phyloP scores from a whole-genome alignment of 2,888 invertebrate genomes.

The Tipula vernalis region DNA sequence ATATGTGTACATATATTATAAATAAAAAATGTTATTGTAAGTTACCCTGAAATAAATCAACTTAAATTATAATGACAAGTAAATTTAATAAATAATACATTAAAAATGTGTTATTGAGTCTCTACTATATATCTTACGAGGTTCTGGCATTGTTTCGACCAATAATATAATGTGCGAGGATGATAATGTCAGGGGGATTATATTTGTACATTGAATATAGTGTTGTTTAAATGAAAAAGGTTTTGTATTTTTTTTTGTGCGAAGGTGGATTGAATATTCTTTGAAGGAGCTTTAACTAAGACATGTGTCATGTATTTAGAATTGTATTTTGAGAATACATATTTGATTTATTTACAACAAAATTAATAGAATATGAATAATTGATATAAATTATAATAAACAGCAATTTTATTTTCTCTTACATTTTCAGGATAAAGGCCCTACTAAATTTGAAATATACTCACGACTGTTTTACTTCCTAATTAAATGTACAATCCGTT shows the following conservation, averaged over 20 bases:
- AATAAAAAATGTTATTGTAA: background rate
- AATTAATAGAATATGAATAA: too few relatives aligned
- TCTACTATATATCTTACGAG: background rate
- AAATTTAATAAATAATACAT: slow-evolving; percentile 4
- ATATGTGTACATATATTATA: background rate
- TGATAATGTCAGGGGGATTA: background rate
- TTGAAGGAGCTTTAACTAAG: background rate
- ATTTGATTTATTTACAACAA: background rate
- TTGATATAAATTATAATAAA: too few relatives aligned
- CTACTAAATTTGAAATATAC: too few relatives aligned
- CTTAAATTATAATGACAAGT: background rate
- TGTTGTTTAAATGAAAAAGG: background rate
- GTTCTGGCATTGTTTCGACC: background rate
- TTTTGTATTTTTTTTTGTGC: background rate
- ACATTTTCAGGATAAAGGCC: too few relatives aligned
- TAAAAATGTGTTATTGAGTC: background rate
- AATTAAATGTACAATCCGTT: too few relatives aligned
- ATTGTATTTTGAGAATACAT: background rate
- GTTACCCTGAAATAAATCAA: slow-evolving; percentile 4
- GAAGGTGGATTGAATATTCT: background rate
- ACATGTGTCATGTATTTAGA: background rate
- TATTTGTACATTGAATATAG: background rate
- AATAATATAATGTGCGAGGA: background rate
- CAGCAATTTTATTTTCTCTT: too few relatives aligned
- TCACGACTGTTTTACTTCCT: too few relatives aligned